Conservation (phyloP, 1,140 invertebrate genomes). For the Steinernema feltiae region DNA sequence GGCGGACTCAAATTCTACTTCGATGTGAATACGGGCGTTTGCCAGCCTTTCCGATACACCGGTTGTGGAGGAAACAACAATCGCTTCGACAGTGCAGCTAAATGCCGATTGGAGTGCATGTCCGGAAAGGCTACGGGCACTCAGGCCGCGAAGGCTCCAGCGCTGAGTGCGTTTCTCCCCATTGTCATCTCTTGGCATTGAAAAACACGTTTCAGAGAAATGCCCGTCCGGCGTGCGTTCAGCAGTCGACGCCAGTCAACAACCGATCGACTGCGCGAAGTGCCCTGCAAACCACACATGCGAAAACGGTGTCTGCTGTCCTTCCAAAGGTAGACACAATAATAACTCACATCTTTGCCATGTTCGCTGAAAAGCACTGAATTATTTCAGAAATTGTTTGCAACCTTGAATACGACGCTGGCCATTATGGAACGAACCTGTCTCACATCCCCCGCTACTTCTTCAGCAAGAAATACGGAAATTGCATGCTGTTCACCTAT, state of each 20-base stretch:
- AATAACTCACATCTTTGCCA: no score
- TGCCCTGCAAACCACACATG: conserved; percentile 53
- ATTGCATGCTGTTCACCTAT: conserved; percentile 55
- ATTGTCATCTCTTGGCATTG: not conserved
- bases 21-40: conserved; percentile 42
- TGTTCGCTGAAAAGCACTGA: no score
- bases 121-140: conserved; percentile 24
- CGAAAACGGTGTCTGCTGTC: conserved; percentile 45
- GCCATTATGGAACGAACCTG: conserved; percentile 42
- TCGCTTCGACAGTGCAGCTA: conserved; percentile 32
- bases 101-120: conserved; percentile 36
- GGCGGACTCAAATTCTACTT: conserved; percentile 45
- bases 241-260: conserved; percentile 39
- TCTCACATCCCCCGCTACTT: conserved; percentile 52
- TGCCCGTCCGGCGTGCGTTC: conserved; percentile 50
- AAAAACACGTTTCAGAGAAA: conserved; percentile 39
- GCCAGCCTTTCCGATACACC: conserved; percentile 51
- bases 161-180: conserved; percentile 18
- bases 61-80: conserved; percentile 48
- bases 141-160: conserved; percentile 21
- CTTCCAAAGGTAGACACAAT: conserved; percentile 52
- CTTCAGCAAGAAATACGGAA: conserved; percentile 46
- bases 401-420: conserved; percentile 51
- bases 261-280: conserved; percentile 36
- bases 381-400: conserved; percentile 47